Base-by-base conservation (phyloP, 2,797 vertebrate genomes). In the Paedocypris micromegethes region DNA sequence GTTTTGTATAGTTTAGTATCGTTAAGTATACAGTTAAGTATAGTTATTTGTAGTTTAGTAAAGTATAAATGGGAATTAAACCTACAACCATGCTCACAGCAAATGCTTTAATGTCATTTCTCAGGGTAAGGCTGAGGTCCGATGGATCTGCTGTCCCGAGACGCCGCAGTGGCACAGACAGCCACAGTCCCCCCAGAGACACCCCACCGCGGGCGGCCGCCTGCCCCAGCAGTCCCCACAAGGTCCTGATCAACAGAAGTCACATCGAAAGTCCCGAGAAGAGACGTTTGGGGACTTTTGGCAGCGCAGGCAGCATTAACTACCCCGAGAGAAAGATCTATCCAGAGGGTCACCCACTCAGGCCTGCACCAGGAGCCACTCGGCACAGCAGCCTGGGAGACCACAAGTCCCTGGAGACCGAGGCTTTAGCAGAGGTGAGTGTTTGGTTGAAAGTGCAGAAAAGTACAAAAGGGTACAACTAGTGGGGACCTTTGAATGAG, bases 341-440 rank as follows among this genome's bases (percentile, higher is more conserved):
- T 73, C 88, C 90, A 0, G 96, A 98, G 52, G 91, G 93, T 51
- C 93, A 93, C 83, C 90, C 92, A 0, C 82, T 96, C 83, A 90
- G 94, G 76, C 87, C 93, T 0, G 83, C 86, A 38, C 88, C 92
- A 2, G 92, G 93, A 41, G 89, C 93, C 73, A 98, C 96, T 3
- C 91, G 96, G 6, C 96, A 98, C 88, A 97, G 96, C 88, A 98
- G 96, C 83, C 91, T 98, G 0, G 96, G 96, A 43, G 96, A 98
- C 87, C 94, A 97, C 87, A 98, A 97, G 80, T 90, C 94, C 58
- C 83, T 98, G 85, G 96, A 98, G 81, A 86, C 95, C 1, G 96
- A 98, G 81, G 95, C 96, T 47, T 86, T 98, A 63, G 95, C 94
- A 68, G 96, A 98, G 92, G 96, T 97, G 82, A 78, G 74, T 4